phyloP scores from a whole-genome alignment of 2,797 vertebrate genomes.

The Geotrypetes seraphini region DNA sequence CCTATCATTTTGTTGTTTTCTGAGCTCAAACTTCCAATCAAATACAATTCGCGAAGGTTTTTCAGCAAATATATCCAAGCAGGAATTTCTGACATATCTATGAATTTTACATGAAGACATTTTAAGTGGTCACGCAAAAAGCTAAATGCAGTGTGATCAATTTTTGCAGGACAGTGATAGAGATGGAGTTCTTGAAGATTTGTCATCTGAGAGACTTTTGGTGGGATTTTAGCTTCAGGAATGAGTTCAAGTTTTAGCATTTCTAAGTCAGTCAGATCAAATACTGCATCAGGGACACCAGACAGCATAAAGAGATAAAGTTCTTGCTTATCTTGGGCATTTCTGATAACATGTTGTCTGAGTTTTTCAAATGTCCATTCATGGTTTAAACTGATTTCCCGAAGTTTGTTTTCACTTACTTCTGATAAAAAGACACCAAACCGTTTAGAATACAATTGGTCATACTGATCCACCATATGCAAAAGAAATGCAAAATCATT shows the following conservation, averaged over 20 bases:
- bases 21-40: constrained; percentile 92
- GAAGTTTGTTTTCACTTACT: constrained; percentile 94
- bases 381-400: constrained; percentile 91
- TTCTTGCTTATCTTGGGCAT: constrained; percentile 86
- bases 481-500: constrained; percentile 97
- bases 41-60: constrained; percentile 83
- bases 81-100: constrained; percentile 93
- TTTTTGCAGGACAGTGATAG: constrained; percentile 94
- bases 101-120: constrained; percentile 97
- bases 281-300: constrained; percentile 87
- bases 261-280: constrained; percentile 89
- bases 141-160: constrained; percentile 93
- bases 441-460: constrained; percentile 92
- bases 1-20: constrained; percentile 98
- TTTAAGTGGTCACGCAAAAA: constrained; percentile 93
- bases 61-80: constrained; percentile 93
- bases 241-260: constrained; percentile 91
- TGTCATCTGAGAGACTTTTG: constrained; percentile 94
- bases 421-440: constrained; percentile 95
- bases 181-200: constrained; percentile 93
- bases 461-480: constrained; percentile 97
- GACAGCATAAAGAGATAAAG: constrained; percentile 94
- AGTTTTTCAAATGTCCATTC: constrained; percentile 97
- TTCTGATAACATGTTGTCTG: constrained; percentile 83
- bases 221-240: constrained; percentile 88